Evolutionary conservation across 2,113 vertebrate species (phyloP), one percentile per base, ranked within the genome.

Genomic region (Globicephala melas): DNA sequence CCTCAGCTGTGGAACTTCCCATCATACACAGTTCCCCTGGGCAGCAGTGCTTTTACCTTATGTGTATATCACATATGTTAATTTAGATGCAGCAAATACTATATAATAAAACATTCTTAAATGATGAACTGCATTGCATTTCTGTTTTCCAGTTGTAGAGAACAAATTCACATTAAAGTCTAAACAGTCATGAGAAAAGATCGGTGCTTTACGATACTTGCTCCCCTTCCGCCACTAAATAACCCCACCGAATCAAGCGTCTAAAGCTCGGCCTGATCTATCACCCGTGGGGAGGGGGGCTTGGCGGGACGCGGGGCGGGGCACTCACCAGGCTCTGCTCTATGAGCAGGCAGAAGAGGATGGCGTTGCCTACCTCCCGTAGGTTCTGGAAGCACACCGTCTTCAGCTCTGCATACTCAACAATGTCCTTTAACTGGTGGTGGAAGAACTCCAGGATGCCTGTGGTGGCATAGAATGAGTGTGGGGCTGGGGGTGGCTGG

Each of bases 391-490:
- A 99, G 97, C 99, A 99, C 79, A 99, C 99, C 0, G 99, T 99
- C 98, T 99, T 99, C 97, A 99, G 97, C 96, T 99, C 99, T 0
- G 99, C 99, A 2, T 99, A 99, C 82, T 99, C 99, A 92, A 99
- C 99, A 0, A 99, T 99, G 98, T 99, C 99, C 97, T 99, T 99
- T 97, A 99, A 90, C 98, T 99, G 99, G 97, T 99, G 99, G 97
- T 99, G 99, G 96, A 99, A 99, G 97, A 99, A 99, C 96, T 99
- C 99, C 96, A 99, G 98, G 97, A 99, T 99, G 77, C 99, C 99
- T 99, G 97, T 23, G 95, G 95, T 8, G n/a, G 12, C 58, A 33
- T 13, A 89, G 41, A 65, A 47, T 0, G 1, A 23, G 11, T 0
- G 7, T 3, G 14, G 2, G 31, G 23, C 12, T 18, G 63, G 50